A percentile compares a stretch with the other conserved stretches of the same genome.
Evolutionary conservation across 2,113 vertebrate species (phyloP).

Genomic region (Nothobranchius furzeri): DNA sequence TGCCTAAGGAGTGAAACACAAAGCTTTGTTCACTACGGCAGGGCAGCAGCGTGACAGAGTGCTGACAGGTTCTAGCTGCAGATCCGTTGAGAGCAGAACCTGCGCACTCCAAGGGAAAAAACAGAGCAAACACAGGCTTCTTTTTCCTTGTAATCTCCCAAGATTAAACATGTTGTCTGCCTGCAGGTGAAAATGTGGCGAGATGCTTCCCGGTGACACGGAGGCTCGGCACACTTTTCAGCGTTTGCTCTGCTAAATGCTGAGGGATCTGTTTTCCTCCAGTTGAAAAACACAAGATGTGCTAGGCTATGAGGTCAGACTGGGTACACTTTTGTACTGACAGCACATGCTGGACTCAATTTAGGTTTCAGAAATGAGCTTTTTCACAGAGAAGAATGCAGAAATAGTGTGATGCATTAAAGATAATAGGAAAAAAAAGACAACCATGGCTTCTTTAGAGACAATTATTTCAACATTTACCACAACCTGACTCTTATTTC

Average conservation of each 20-base stretch:
- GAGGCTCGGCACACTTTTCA: slow-evolving; percentile 46
- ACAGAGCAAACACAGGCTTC: slow-evolving; percentile 28
- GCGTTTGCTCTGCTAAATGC: slow-evolving; percentile 50
- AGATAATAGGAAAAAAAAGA: slow-evolving; percentile 38
- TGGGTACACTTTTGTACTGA: slow-evolving; percentile 38
- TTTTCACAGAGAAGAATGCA: slow-evolving; percentile 34
- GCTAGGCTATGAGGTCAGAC: slow-evolving; percentile 43
- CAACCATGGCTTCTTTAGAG: slow-evolving; percentile 60
- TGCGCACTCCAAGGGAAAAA: slow-evolving; percentile 24
- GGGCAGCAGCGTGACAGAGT: slow-evolving; percentile 48
- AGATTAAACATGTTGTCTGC: slow-evolving; percentile 71
- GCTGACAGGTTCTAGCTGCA: slow-evolving; percentile 58
- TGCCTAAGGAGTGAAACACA: slow-evolving; percentile 31
- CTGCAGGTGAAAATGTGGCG: slow-evolving; percentile 58
- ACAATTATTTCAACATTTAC: slow-evolving; percentile 10
- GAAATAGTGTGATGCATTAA: slow-evolving; percentile 36
- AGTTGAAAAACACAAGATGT: slow-evolving; percentile 16
- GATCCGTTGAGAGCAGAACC: slow-evolving; percentile 52
- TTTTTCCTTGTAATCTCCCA: slow-evolving; percentile 60
- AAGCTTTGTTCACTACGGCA: slow-evolving; percentile 37
- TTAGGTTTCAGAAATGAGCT: slow-evolving; percentile 31
- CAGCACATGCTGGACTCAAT: slow-evolving; percentile 15
- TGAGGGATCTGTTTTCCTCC: slow-evolving; percentile 35
- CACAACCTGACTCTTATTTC: no score
- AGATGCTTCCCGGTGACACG: slow-evolving; percentile 49